These are phyloP conservation scores for Drosophila santomea DNA, from an alignment of 1,140 invertebrate species.

Conservation along the genomic window DNA sequence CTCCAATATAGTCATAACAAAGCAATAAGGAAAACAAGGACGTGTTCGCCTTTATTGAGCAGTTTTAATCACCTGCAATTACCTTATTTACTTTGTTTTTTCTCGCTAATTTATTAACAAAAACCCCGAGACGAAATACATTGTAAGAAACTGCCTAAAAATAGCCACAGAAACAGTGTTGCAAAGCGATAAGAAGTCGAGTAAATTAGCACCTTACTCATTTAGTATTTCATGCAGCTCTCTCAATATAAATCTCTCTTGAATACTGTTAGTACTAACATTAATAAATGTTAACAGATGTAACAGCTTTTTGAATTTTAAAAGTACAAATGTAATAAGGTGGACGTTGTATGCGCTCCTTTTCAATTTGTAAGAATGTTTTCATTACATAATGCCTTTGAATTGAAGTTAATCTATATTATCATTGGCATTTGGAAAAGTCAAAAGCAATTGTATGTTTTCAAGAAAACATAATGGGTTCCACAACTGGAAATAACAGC, in stretches of 20 bases:
- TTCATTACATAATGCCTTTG: too few relatives aligned
- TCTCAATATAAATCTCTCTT: not conserved
- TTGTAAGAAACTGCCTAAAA: conserved; percentile 13
- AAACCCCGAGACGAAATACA: conserved; percentile 9
- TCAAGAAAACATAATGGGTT: too few relatives aligned
- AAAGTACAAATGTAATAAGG: too few relatives aligned
- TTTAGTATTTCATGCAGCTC: not conserved
- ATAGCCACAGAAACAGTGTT: not conserved
- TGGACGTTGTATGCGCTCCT: too few relatives aligned
- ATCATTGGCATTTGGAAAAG: too few relatives aligned
- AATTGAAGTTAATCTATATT: too few relatives aligned
- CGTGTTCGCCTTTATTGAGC: not conserved
- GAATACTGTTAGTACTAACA: not conserved
- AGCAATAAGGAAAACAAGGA: not conserved
- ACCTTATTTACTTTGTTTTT: conserved; percentile 17
- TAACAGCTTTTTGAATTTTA: not conserved
- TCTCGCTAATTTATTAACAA: conserved; percentile 16
- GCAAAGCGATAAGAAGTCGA: not conserved
- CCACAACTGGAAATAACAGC: too few relatives aligned
- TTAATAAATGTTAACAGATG: not conserved
- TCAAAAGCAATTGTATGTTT: too few relatives aligned
- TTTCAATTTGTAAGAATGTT: too few relatives aligned
- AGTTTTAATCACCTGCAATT: not conserved
- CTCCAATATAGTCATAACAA: not conserved
- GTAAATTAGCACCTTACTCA: not conserved